Percentiles rank a stretch among this genome's conserved stretches.
Conservation (phyloP, 2,797 vertebrate genomes). For the Eupleurogrammus muticus region DNA sequence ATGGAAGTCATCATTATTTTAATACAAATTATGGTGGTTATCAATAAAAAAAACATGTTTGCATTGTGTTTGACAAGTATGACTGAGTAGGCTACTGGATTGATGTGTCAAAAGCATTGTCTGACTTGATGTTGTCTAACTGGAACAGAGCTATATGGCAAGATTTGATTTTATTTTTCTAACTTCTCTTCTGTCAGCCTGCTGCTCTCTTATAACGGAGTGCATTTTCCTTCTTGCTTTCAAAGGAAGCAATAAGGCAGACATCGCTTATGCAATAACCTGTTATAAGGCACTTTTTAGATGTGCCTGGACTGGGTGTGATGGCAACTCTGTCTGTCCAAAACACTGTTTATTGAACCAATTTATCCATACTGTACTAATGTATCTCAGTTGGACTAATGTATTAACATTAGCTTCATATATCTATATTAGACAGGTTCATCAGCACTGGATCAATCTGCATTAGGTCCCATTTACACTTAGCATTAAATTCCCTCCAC, state of each 20-base stretch:
- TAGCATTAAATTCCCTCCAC: slow-evolving; percentile 20
- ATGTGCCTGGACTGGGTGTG: slow-evolving; percentile 63
- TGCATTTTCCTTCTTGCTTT: slow-evolving; percentile 72
- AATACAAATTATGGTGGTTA: neutral
- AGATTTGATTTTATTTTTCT: slow-evolving; percentile 48
- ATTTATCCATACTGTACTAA: slow-evolving; percentile 57
- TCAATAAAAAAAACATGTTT: slow-evolving; percentile 24
- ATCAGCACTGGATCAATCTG: slow-evolving; percentile 34
- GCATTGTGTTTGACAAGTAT: slow-evolving; percentile 23
- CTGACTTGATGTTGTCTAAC: slow-evolving; percentile 14
- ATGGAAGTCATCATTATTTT: slow-evolving; percentile 13
- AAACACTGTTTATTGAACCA: slow-evolving; percentile 51
- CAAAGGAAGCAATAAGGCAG: slow-evolving; percentile 75
- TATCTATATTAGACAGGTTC: slow-evolving; percentile 38
- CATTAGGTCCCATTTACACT: slow-evolving; percentile 47
- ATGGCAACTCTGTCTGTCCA: slow-evolving; percentile 56
- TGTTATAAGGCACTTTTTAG: slow-evolving; percentile 76
- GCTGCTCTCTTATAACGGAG: slow-evolving; percentile 54
- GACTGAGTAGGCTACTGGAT: slow-evolving; percentile 13
- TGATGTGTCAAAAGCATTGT: slow-evolving; percentile 26
- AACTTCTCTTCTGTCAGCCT: slow-evolving; percentile 37
- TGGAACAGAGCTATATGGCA: slow-evolving; percentile 32
- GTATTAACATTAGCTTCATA: slow-evolving; percentile 39
- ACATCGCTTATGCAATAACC: slow-evolving; percentile 77
- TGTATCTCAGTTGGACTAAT: slow-evolving; percentile 51